phyloP scores from a whole-genome alignment of 2,113 vertebrate species.

The Hymenochirus boettgeri region DNA sequence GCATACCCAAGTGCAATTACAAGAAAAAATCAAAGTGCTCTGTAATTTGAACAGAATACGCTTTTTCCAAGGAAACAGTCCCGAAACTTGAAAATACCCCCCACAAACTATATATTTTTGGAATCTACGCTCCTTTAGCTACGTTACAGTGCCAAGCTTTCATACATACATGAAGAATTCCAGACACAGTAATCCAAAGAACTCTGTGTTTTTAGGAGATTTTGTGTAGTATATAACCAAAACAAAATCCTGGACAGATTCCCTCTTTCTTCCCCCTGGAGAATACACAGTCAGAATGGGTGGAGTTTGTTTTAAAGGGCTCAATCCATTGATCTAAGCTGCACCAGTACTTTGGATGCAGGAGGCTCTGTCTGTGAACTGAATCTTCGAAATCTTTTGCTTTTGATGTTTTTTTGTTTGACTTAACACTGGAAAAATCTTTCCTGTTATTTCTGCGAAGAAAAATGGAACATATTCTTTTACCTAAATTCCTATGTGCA shows the following conservation, averaged over 20 bases:
- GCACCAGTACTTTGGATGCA: conserved; percentile 9
- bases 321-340: conserved; percentile 44
- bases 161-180: too few species aligned
- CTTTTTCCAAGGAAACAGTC: too few species aligned
- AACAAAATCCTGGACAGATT: conserved; percentile 19
- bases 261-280: conserved; percentile 14
- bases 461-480: conserved; percentile 4
- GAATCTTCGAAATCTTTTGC: conserved; percentile 7
- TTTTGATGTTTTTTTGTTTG: background rate
- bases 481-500: conserved; percentile 13
- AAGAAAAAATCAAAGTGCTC: too few species aligned
- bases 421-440: background rate
- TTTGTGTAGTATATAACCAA: too few species aligned
- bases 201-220: too few species aligned
- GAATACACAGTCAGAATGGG: conserved; percentile 60
- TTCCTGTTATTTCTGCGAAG: background rate
- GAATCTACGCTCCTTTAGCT: too few species aligned
- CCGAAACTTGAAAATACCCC: too few species aligned
- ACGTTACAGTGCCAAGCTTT: too few species aligned
- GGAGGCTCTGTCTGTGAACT: background rate
- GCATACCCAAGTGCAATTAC: too few species aligned
- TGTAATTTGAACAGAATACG: too few species aligned
- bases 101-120: too few species aligned
- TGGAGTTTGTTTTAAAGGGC: conserved; percentile 74
- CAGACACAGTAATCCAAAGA: too few species aligned